A percentile compares a stretch with the other conserved stretches of the same genome.
phyloP scores from a whole-genome alignment of 2,888 invertebrate genomes.

The Orthosia gothica region DNA sequence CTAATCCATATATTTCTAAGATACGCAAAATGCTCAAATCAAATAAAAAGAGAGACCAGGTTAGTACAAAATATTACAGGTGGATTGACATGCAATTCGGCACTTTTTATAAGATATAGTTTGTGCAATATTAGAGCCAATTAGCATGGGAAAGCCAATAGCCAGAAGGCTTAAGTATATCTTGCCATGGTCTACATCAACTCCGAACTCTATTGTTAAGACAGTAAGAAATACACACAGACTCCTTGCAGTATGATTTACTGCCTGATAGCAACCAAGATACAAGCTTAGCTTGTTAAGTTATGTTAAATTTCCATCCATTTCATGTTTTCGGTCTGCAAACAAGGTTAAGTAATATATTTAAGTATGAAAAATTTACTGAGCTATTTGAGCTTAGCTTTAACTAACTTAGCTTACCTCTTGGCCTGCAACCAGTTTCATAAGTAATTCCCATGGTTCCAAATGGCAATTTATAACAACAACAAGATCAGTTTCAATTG shows the following conservation, averaged over 20 bases:
- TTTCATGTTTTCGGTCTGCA: no score
- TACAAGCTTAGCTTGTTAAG: neutral
- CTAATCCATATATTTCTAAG: constrained; percentile 98
- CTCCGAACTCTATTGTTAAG: neutral
- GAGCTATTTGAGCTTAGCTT: neutral
- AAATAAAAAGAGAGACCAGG: constrained; percentile 91
- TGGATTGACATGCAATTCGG: neutral
- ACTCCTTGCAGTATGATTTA: neutral
- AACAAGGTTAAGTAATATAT: no score
- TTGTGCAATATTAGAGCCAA: neutral
- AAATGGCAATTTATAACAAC: no score
- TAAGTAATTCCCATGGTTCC: no score
- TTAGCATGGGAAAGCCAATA: neutral
- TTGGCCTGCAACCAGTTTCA: no score
- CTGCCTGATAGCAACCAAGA: neutral
- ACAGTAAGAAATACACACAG: neutral
- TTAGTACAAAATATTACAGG: constrained; percentile 69
- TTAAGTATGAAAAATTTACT: no score
- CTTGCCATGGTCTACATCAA: no score
- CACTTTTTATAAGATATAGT: neutral
- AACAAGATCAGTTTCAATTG: no score
- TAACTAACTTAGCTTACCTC: neutral
- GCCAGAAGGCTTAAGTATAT: neutral
- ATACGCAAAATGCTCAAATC: constrained; percentile 95
- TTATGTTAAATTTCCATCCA: neutral